Percentiles rank a stretch among this genome's conserved stretches.
phyloP scores from a whole-genome alignment of 2,113 vertebrate genomes.

The Semicossyphus pulcher region DNA sequence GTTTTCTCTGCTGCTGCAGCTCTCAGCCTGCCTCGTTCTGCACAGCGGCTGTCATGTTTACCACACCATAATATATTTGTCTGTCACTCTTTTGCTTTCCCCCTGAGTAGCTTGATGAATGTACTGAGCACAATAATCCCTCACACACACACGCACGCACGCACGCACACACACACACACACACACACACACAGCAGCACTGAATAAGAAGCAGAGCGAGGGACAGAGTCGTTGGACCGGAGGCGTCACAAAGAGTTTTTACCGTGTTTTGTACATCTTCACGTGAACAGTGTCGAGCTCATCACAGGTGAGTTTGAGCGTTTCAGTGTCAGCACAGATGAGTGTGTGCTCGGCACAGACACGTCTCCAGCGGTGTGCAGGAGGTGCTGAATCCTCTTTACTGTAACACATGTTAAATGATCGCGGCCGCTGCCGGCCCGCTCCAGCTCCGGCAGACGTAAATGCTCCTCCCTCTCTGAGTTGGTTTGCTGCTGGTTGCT shows the following conservation, averaged over 20 bases:
- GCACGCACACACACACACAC: constrained; percentile 13
- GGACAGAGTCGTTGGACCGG: not conserved
- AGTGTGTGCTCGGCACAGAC: no score
- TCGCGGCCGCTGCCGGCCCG: no score
- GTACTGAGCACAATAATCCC: constrained; percentile 62
- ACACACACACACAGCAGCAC: not conserved
- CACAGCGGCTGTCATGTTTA: constrained; percentile 48
- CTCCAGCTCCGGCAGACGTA: no score
- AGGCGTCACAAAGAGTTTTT: no score
- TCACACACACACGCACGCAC: constrained; percentile 19
- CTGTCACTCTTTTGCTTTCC: constrained; percentile 67
- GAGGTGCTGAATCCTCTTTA: no score
- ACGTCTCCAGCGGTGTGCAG: no score
- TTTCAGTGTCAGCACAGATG: no score
- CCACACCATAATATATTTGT: constrained; percentile 75
- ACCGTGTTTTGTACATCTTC: no score
- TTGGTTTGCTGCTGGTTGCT: not conserved
- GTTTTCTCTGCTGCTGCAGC: no score
- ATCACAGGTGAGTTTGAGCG: no score
- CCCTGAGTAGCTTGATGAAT: constrained; percentile 74
- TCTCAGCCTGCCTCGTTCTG: constrained; percentile 53
- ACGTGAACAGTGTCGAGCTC: no score
- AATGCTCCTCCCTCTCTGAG: not conserved
- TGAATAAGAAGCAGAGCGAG: constrained; percentile 31
- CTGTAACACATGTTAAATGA: no score